phyloP scores from a whole-genome alignment of 2,888 invertebrate species.

The Melinaea menophilus region DNA sequence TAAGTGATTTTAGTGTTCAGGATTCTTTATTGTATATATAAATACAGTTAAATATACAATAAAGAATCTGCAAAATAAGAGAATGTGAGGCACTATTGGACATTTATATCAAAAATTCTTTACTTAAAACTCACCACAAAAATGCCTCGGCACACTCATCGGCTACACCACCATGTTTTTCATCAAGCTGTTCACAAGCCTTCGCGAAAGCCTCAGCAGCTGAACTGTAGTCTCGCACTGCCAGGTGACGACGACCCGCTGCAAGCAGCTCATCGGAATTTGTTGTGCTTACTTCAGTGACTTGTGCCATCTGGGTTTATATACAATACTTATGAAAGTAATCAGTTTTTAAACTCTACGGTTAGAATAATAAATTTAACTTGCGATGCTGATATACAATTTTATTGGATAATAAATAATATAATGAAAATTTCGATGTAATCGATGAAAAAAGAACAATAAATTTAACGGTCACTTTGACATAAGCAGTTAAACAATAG shows the following conservation, averaged over 20 bases:
- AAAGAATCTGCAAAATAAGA: background rate
- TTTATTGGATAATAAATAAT: no score
- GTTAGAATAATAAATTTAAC: no score
- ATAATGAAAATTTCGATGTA: no score
- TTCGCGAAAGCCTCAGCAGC: conserved; percentile 86
- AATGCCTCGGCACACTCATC: conserved; percentile 94
- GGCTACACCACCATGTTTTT: conserved; percentile 88
- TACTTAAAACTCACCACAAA: conserved; percentile 81
- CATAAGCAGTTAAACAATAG: conserved; percentile 5
- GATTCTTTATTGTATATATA: no score
- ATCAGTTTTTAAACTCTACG: background rate
- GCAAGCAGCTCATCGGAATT: conserved; percentile 80
- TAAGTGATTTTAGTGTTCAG: no score
- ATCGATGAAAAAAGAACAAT: no score
- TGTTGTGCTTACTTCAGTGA: conserved; percentile 62
- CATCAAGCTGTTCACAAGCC: conserved; percentile 84
- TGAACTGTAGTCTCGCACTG: conserved; percentile 84
- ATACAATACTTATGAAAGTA: background rate
- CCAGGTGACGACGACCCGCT: conserved; percentile 86
- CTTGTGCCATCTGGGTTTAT: conserved; percentile 5
- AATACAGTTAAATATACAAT: no score
- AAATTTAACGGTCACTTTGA: conserved; percentile 13
- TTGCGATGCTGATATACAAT: no score
- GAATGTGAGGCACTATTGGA: background rate
- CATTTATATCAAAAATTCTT: background rate